Conservation (phyloP, 2,113 vertebrate species). For the Burhinus oedicnemus region DNA sequence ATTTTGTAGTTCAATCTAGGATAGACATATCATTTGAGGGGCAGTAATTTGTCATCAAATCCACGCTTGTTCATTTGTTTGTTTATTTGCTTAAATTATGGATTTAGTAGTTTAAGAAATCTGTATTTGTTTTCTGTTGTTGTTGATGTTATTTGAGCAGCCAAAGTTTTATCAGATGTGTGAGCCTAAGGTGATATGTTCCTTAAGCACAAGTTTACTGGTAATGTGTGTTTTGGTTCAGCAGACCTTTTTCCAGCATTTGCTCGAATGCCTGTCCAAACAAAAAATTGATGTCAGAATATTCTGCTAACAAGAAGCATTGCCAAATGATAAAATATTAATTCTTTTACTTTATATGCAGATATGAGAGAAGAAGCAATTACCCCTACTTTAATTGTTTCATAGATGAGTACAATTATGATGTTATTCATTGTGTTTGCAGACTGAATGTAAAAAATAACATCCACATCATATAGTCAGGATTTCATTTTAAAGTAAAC, state of each 20-base stretch:
- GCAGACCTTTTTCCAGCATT: slow-evolving; percentile 41
- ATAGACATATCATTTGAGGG: not conserved
- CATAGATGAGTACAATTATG: slow-evolving; percentile 77
- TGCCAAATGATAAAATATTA: slow-evolving; percentile 82
- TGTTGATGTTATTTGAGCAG: not conserved
- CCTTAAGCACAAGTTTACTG: not conserved
- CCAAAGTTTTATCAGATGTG: not conserved
- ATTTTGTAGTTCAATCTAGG: not conserved
- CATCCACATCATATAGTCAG: slow-evolving; percentile 71
- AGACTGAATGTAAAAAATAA: slow-evolving; percentile 68
- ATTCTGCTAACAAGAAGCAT: slow-evolving; percentile 65
- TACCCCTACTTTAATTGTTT: slow-evolving; percentile 79
- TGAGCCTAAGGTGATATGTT: not conserved
- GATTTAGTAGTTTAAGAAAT: not conserved
- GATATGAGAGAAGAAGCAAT: slow-evolving; percentile 74
- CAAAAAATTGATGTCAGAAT: slow-evolving; percentile 55
- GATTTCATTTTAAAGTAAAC: slow-evolving; percentile 80
- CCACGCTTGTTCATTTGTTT: not conserved
- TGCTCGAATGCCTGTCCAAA: slow-evolving; percentile 60
- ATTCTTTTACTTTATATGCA: slow-evolving; percentile 76
- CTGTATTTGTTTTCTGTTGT: not conserved
- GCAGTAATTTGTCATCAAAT: not conserved
- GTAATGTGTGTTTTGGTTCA: slow-evolving; percentile 10
- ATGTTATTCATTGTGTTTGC: slow-evolving; percentile 74
- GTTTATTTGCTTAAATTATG: not conserved